Percentiles rank a stretch among this genome's conserved stretches.
Evolutionary conservation across 2,888 invertebrate genomes (phyloP).

Genomic region (Drosophila meridionalis): DNA sequence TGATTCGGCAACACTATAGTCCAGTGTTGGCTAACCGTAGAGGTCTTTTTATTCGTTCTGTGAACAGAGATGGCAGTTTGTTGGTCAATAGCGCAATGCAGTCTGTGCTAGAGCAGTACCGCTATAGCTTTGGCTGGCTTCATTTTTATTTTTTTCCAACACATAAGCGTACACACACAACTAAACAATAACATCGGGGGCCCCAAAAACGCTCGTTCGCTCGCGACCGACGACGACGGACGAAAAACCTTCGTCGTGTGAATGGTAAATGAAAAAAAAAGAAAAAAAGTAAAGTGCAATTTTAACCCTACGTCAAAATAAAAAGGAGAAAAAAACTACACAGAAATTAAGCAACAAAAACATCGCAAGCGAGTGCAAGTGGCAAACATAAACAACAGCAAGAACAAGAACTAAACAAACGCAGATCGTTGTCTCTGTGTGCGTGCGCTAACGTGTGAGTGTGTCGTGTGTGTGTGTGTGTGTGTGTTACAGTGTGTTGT

Average conservation of each 20-base stretch:
- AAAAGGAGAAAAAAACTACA: slow-evolving; percentile 45
- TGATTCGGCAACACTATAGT: slow-evolving; percentile 27
- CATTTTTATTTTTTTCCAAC: slow-evolving; percentile 46
- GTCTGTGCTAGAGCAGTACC: slow-evolving; percentile 41
- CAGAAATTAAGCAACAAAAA: slow-evolving; percentile 73
- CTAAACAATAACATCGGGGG: slow-evolving; percentile 74
- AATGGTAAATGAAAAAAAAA: slow-evolving; percentile 66
- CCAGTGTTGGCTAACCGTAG: slow-evolving; percentile 40
- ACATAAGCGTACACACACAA: slow-evolving; percentile 59
- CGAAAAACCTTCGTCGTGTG: slow-evolving; percentile 75
- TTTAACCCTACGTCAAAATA: slow-evolving; percentile 68
- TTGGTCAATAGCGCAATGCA: background rate
- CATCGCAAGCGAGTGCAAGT: slow-evolving; percentile 68
- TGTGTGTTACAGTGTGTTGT: slow-evolving; percentile 47
- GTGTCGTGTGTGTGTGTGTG: slow-evolving; percentile 27
- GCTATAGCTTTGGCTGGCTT: slow-evolving; percentile 19
- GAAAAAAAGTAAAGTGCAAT: slow-evolving; percentile 62
- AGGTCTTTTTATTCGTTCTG: slow-evolving; percentile 38
- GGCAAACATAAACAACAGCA: slow-evolving; percentile 75
- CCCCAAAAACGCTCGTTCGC: slow-evolving; percentile 69
- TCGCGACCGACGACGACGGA: slow-evolving; percentile 63
- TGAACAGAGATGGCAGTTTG: slow-evolving; percentile 31
- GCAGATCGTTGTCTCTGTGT: slow-evolving; percentile 44
- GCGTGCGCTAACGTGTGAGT: slow-evolving; percentile 30
- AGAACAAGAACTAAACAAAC: slow-evolving; percentile 62